Evolutionary conservation across 2,113 vertebrate genomes (phyloP), one percentile per base, ranked within the genome.

Genomic region (Dissostichus mawsoni): DNA sequence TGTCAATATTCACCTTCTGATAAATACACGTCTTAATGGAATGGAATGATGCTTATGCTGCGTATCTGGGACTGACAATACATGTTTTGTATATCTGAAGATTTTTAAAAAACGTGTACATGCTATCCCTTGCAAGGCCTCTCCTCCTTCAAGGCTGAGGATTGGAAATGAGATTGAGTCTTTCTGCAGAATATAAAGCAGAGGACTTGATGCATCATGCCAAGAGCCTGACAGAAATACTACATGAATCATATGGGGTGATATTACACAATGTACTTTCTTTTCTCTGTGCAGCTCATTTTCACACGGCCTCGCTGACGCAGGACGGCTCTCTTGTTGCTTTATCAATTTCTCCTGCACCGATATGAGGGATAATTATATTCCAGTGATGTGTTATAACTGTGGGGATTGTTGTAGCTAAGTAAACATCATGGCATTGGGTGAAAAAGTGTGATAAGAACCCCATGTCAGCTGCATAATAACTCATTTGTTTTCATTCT

Each of bases 221-320:
- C 47, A 41, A 73, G 69, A 66, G 76, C 61, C 29, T 77, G 83
- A 78, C 79, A 77, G 69, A 84, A 82, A 90, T 72, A 72, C 76
- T 7, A 64, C 82, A 87, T 83, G 84, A 90, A 89, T 88, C 83
- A 90, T 81, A 69, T 67, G 83, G 83, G 77, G 11, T 20, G 73
- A 82, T 41, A 25, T 87, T 80, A 78, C 85, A 78, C 69, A 82
- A 73, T 81, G 79, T 72, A 33, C 76, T 78, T 66, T 61, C 52
- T 25, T 77, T 52, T 58, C 36, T 61, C 20, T 12, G 1, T 3
- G 47, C 16, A 20, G 14, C 74, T 55, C 52, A 3, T 73, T 84
- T 57, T 69, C 47, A 81, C 61, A 64, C 11, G 3, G 53, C 29
- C 10, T 45, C 16, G 3, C 59, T 72, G 61, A 71, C 18, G 53